Evolutionary conservation across 2,888 invertebrate species (phyloP).

Genomic region (Lithodes maja): DNA sequence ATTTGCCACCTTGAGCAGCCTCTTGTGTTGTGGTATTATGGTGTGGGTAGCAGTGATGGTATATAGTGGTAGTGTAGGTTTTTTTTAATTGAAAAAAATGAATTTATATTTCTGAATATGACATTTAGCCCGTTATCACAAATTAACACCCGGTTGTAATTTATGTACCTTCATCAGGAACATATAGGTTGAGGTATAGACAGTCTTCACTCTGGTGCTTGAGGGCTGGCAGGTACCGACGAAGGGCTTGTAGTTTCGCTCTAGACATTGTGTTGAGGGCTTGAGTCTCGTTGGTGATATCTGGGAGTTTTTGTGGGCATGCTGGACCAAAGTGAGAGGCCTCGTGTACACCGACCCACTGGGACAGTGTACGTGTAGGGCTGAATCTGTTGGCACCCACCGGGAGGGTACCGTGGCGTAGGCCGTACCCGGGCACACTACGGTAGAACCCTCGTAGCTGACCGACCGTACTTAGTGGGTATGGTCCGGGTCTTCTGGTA

Average conservation of each 20-base stretch:
- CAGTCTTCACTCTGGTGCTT: conserved; percentile 74
- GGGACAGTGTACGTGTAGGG: conserved; percentile 75
- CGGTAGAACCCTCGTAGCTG: conserved; percentile 80
- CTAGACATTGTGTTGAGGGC: conserved; percentile 78
- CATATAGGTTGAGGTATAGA: conserved; percentile 71
- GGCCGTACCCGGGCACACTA: conserved; percentile 78
- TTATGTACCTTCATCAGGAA: conserved; percentile 67
- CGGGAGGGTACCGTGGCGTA: conserved; percentile 79
- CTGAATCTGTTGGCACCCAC: conserved; percentile 79
- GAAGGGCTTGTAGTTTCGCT: conserved; percentile 75
- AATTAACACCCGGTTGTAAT: no score
- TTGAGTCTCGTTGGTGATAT: conserved; percentile 74
- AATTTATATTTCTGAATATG: no score
- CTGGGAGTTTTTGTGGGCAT: conserved; percentile 75
- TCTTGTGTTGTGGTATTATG: no score
- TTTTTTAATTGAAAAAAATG: no score
- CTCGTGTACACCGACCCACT: no score
- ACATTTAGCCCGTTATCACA: no score
- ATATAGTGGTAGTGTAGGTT: no score
- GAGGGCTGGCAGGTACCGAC: conserved; percentile 74
- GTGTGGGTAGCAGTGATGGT: no score
- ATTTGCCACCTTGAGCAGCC: no score
- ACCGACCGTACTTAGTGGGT: conserved; percentile 92
- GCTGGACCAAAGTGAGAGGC: no score
- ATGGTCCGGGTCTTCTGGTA: conserved; percentile 74